Percentiles rank a stretch among this genome's conserved stretches.
These are phyloP conservation scores for Agrypnia vestita DNA, from an alignment of 1,140 invertebrate species.

Conservation along the genomic window DNA sequence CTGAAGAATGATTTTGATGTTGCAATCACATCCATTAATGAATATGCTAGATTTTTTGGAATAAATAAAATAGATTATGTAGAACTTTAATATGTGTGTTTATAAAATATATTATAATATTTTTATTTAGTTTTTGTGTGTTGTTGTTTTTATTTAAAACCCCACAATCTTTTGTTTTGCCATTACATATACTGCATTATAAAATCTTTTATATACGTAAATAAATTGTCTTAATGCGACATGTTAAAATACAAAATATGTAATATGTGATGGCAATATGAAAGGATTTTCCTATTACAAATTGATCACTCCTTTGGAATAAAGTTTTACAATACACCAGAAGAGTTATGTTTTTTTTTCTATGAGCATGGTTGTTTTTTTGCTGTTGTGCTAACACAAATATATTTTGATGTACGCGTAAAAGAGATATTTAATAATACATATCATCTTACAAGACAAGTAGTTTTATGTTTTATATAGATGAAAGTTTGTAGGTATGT, in stretches of 20 bases:
- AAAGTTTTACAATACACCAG: not conserved
- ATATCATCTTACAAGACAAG: too few species aligned
- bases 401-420: conserved; percentile 6
- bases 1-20: conserved; percentile 52
- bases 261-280: too few species aligned
- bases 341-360: not conserved
- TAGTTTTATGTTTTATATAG: too few species aligned
- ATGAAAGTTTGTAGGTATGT: too few species aligned
- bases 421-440: not conserved
- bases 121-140: conserved; percentile 61
- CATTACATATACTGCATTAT: not conserved
- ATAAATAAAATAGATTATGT: conserved; percentile 59
- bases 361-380: conserved; percentile 28
- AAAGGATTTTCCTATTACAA: too few species aligned
- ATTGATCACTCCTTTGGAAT: too few species aligned
- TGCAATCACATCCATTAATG: conserved; percentile 55
- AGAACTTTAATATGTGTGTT: conserved; percentile 60
- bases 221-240: too few species aligned
- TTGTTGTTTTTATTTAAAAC: conserved; percentile 57
- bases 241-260: too few species aligned
- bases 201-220: too few species aligned
- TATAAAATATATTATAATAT: conserved; percentile 62
- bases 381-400: conserved; percentile 13
- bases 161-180: conserved; percentile 8
- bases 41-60: conserved; percentile 56